Percentiles rank a stretch among this genome's conserved stretches.
phyloP scores from a whole-genome alignment of 92 coral and sea anemone species.

The Palythoa heliodiscus region DNA sequence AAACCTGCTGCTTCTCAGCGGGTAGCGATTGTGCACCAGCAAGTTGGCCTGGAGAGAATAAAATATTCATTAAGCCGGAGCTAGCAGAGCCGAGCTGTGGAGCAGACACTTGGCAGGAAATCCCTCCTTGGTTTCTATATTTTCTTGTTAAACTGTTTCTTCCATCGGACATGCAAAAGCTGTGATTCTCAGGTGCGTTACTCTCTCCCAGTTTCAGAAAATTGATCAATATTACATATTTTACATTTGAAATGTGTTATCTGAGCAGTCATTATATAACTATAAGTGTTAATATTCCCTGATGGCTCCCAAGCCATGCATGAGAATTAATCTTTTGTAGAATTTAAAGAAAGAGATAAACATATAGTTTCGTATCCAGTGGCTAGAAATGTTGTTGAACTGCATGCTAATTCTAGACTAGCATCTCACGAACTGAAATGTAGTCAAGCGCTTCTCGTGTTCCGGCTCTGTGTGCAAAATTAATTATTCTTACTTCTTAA shows the following conservation, averaged over 20 bases:
- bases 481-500: constrained; percentile 25
- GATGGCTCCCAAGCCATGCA: neutral
- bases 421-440: neutral
- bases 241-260: neutral
- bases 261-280: neutral
- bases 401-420: neutral
- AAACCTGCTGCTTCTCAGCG: constrained; percentile 40
- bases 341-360: neutral
- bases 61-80: constrained; percentile 21
- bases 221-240: constrained; percentile 3
- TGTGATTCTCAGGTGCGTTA: constrained; percentile 1
- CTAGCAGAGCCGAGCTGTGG: constrained; percentile 15
- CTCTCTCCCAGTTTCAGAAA: neutral
- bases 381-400: neutral
- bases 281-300: constrained; percentile 6
- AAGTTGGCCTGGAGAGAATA: constrained; percentile 23
- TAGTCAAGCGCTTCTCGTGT: neutral
- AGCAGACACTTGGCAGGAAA: constrained; percentile 3
- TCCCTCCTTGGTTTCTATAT: neutral
- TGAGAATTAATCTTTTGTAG: neutral
- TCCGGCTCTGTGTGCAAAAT: constrained; percentile 20
- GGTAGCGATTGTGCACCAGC: constrained; percentile 44
- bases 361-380: neutral
- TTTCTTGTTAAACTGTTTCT: neutral
- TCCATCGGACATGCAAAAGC: neutral